A percentile compares a stretch with the other conserved stretches of the same genome.
phyloP scores from a whole-genome alignment of 2,888 invertebrate genomes.

The Hirtodrosophila cameraria region DNA sequence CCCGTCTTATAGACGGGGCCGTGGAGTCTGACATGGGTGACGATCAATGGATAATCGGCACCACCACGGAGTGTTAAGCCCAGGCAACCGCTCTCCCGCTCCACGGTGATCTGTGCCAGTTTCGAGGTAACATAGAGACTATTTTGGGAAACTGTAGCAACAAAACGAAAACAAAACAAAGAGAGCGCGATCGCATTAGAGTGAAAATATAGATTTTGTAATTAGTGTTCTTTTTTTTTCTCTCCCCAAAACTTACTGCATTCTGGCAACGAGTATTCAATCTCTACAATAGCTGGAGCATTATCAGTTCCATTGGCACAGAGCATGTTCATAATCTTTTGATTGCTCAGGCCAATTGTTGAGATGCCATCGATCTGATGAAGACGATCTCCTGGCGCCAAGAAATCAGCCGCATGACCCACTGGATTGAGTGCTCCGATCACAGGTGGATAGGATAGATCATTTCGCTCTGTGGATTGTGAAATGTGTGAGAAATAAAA shows the following conservation, averaged over 20 bases:
- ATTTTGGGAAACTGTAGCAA: conserved; percentile 87
- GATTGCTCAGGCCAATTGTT: conserved; percentile 90
- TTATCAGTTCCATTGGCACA: conserved; percentile 86
- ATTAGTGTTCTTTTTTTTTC: background rate
- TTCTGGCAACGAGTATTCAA: conserved; percentile 93
- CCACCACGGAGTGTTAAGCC: conserved; percentile 95
- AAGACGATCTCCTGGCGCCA: conserved; percentile 91
- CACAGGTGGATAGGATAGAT: conserved; percentile 84
- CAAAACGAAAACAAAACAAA: background rate
- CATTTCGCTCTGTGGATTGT: conserved; percentile 80
- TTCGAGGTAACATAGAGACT: conserved; percentile 90
- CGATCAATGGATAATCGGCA: conserved; percentile 91
- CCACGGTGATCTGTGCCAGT: conserved; percentile 91
- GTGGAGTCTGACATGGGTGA: conserved; percentile 94
- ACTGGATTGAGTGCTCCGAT: conserved; percentile 83
- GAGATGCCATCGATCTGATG: conserved; percentile 93
- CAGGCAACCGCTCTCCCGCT: conserved; percentile 91
- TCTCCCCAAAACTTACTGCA: conserved; percentile 89
- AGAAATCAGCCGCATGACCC: conserved; percentile 87
- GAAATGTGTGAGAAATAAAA: conserved; percentile 9
- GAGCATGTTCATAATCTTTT: conserved; percentile 89
- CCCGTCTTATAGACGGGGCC: conserved; percentile 96
- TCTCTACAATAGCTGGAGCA: conserved; percentile 90
- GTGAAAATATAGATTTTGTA: background rate
- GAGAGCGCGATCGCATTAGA: background rate